Evolutionary conservation across 2,113 vertebrate species (phyloP), one percentile per base, ranked within the genome.

Genomic region (Oryctolagus cuniculus): DNA sequence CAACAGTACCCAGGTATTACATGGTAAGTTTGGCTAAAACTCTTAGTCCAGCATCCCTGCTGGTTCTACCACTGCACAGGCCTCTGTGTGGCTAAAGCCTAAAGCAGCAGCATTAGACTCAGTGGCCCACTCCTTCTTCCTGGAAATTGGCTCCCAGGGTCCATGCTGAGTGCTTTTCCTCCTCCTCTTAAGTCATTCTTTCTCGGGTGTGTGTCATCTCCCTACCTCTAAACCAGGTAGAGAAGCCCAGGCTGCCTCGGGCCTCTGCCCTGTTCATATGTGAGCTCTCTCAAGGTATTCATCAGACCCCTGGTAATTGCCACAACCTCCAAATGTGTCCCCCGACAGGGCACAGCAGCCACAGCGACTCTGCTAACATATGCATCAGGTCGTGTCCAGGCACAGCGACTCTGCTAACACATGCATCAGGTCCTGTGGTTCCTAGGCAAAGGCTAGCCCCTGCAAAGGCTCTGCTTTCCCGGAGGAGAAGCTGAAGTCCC

Each of bases 71-170:
- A 4, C 10, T 55, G 21, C 34, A 8, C 34, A 21, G 53, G 38
- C 53, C 22, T 67, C 49, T 5, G 0, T 2, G 49, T 8, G 61
- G 67, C 51, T 8, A 16, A 25, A 24, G 55, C 34, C 70, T 0
- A 3, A 10, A 27, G 8, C 27, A 3, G 55, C 15, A 0, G 5
- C 0, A 0, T 1, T 10, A 25, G 15, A 21, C 7, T 1, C 10
- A 24, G 31, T 10, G 0, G 8, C 3, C 31, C 29, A 31, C 3
- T 27, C 22, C 29, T 22, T 82, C 24, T 55, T 49, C 22, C 6
- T 16, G 61, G 24, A 75, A 67, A 10, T 53, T 0, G 64, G 44
- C 61, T 69, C 67, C 75, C 49, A 1, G 27, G 11, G n/a, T 6
- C 19, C n/a, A 1, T 2, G 1, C 11, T 73, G 17, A 2, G 8